Base-by-base conservation (phyloP, 2,888 invertebrate species). In the Lacanobia wlatinum region DNA sequence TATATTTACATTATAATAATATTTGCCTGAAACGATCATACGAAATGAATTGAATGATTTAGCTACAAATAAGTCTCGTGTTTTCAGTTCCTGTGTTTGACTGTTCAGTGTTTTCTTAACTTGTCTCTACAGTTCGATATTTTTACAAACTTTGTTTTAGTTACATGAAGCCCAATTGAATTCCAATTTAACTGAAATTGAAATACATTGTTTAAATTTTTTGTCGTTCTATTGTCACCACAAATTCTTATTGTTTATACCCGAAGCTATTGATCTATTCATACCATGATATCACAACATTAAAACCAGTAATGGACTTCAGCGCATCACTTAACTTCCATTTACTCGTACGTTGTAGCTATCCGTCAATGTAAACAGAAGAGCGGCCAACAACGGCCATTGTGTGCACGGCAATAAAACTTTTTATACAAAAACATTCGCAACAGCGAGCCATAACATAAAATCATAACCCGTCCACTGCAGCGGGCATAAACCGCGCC, bases 341-440 rank as follows among this genome's bases (percentile, higher is more conserved):
- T 76, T 50, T 60, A 52, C 61, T 34, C 34, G 50, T 40, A 48
- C 23, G 34, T 55, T 52, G 66, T 34, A 63, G 61, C 38, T 75
- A 67, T 65, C 50, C 55, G 67, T 73, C 61, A 73, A 67, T 62
- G 67, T 58, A 68, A 78, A 78, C 61, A 62, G 60, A 72, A 55
- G 78, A 67, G 28, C 50, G 52, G 9, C 53, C 63, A 78, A 69
- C 65, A 63, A 73, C 74, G 60, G 73, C 58, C 53, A 79, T 79
- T 82, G 67, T 82, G 58, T 65, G 64, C 67, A 52, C 61, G 16
- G 78, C 53, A 78, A 79, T 79, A 79, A 82, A 82, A 73, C 61
- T 72, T 82, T 82, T 78, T 73, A 78, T 66, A 80, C 50, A 81
- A 79, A 82, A 79, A 77, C 67, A 82, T 73, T 80, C 50, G 83